Base-by-base conservation (phyloP, 2,797 vertebrate genomes). In the Pseudotriccus pelzelni region DNA sequence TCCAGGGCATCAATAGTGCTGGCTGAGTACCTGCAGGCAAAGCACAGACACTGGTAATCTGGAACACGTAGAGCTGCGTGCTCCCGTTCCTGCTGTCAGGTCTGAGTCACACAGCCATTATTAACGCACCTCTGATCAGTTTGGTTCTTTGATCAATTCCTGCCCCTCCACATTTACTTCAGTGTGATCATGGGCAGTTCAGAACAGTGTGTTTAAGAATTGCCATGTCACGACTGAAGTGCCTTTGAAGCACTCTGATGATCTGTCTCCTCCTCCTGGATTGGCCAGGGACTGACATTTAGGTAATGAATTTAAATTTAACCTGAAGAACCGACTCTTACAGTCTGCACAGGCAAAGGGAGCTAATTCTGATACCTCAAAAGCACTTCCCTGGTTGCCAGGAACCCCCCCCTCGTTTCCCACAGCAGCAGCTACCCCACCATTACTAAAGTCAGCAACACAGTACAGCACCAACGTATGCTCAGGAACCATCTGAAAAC, bases 21-120 rank as follows among this genome's bases (percentile, higher is more conserved):
- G 70, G 98, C 97, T 39, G 99, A 99, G 94, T 99, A 99, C 96
- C 99, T 99, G 96, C 18, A 83, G 78, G 93, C 89, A 41, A 24
- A 79, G 55, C 70, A 64, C 17, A 49, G 7, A 3, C 6, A 11
- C 5, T 19, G 37, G 13, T 37, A 22, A 62, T 49, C 28, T 5
- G 3, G 7, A 13, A 22, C 58, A 34, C 0, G 21, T 22, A 8
- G 9, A 46, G 44, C 30, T 68, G 49, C 0, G 1, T 6, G 3
- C 47, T 43, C 37, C 3, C 6, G 7, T 17, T 63, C 36, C 75
- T 77, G 53, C 32, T 47, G 9, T 3, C 37, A n/a, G 30, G 24
- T 64, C 47, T 52, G 28, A 67, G 34, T 47, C 58, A 50, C 39
- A n/a, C 16, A n/a, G 8, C 21, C 18, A 11, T 0, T 7, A 11